These are phyloP conservation scores for Lemur catta DNA, from an alignment of 2,797 vertebrate genomes.

Conservation along the genomic window DNA sequence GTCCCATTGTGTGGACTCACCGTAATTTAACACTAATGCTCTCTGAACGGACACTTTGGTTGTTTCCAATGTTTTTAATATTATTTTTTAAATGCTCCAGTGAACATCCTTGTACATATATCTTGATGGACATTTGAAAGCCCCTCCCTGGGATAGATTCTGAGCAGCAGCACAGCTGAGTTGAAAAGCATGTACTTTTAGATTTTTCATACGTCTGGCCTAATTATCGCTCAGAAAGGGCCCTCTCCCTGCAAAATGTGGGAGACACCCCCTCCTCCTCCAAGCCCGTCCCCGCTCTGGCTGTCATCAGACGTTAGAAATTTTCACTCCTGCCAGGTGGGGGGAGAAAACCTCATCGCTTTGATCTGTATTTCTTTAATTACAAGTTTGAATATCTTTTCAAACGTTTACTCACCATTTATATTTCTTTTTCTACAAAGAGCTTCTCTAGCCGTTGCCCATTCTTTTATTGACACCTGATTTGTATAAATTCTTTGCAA, in stretches of 20 bases:
- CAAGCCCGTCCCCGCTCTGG: neutral
- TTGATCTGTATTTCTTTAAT: neutral
- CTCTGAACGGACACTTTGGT: neutral
- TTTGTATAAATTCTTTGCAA: neutral
- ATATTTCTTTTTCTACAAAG: neutral
- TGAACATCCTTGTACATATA: neutral
- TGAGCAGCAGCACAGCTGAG: neutral
- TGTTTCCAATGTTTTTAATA: neutral
- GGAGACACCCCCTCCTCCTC: neutral
- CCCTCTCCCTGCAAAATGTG: neutral
- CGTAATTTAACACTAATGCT: neutral
- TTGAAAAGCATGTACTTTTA: neutral
- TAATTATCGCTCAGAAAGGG: neutral
- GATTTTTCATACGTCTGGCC: neutral
- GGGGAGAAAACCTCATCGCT: neutral
- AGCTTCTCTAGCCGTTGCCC: neutral
- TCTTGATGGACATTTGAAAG: neutral
- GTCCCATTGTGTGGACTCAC: neutral
- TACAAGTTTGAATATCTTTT: neutral
- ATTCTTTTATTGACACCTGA: neutral
- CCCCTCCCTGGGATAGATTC: neutral
- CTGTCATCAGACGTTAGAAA: neutral
- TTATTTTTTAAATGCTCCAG: neutral
- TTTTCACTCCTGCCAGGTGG: neutral
- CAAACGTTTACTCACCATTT: neutral